Percentiles rank a stretch among this genome's conserved stretches.
These are phyloP conservation scores for Mus caroli DNA, from an alignment of 2,797 vertebrate genomes.

Conservation along the genomic window DNA sequence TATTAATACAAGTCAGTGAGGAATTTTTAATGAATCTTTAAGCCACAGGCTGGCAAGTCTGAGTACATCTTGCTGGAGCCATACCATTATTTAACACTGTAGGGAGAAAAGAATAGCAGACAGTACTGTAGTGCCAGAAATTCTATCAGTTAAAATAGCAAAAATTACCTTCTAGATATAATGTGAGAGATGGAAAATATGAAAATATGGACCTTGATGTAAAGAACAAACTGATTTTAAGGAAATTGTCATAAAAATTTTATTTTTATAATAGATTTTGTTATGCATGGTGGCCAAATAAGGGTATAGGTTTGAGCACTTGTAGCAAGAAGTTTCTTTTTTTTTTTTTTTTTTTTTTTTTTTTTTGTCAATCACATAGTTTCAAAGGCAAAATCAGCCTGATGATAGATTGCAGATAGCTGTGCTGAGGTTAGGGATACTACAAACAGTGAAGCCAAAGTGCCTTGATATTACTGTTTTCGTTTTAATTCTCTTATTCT, in stretches of 20 bases:
- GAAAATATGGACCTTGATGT: background rate
- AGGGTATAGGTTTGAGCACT: background rate
- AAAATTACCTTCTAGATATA: background rate
- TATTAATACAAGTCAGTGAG: conserved; percentile 86
- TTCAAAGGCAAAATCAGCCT: background rate
- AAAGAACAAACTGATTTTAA: conserved; percentile 14
- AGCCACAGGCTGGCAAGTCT: conserved; percentile 61
- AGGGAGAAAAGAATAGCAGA: conserved; percentile 19
- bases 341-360: background rate
- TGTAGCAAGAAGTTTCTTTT: background rate
- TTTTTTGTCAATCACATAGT: background rate
- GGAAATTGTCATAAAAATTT: background rate
- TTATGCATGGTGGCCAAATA: background rate
- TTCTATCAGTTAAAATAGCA: conserved; percentile 47
- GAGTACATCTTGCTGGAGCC: background rate
- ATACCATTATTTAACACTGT: background rate
- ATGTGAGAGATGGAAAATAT: conserved; percentile 61
- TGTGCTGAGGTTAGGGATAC: background rate
- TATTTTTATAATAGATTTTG: conserved; percentile 4
- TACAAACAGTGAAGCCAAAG: background rate
- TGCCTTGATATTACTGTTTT: background rate
- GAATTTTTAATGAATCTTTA: conserved; percentile 85
- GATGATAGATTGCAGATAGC: background rate
- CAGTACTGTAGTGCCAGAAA: conserved; percentile 23
- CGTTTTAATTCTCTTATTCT: background rate